Percentiles rank a stretch among this genome's conserved stretches.
phyloP scores from a whole-genome alignment of 1,140 invertebrate species.

The Lethrus apterus region DNA sequence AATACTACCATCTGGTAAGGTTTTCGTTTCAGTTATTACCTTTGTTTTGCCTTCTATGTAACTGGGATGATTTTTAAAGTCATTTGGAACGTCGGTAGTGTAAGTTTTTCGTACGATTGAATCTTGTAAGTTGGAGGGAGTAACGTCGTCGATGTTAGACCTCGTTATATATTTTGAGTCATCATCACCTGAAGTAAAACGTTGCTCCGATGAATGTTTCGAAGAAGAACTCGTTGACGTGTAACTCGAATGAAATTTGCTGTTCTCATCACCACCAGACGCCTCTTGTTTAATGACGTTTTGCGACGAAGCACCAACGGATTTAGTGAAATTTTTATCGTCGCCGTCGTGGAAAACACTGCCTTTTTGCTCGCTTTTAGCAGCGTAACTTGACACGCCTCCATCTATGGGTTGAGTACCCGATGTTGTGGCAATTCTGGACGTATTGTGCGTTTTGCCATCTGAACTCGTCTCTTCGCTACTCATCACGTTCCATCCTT shows the following conservation, averaged over 20 bases:
- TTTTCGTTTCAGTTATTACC: slow-evolving; percentile 52
- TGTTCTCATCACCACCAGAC: slow-evolving; percentile 48
- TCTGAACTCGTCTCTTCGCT: slow-evolving; percentile 42
- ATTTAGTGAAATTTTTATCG: slow-evolving; percentile 52
- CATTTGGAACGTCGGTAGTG: slow-evolving; percentile 26
- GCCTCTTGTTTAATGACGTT: slow-evolving; percentile 54
- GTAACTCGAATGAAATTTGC: slow-evolving; percentile 42
- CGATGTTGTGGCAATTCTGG: slow-evolving; percentile 36
- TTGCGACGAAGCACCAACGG: slow-evolving; percentile 48
- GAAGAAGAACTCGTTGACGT: slow-evolving; percentile 41
- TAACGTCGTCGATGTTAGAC: not conserved
- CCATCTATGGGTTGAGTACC: slow-evolving; percentile 53
- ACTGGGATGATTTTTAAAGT: slow-evolving; percentile 29
- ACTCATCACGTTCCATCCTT: slow-evolving; percentile 44
- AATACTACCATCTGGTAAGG: slow-evolving; percentile 54
- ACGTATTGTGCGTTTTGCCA: slow-evolving; percentile 40
- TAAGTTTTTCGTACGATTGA: slow-evolving; percentile 25
- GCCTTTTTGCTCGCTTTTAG: slow-evolving; percentile 49
- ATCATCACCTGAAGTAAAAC: slow-evolving; percentile 21
- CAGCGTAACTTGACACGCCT: slow-evolving; percentile 51
- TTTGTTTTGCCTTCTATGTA: slow-evolving; percentile 47
- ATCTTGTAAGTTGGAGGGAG: not conserved
- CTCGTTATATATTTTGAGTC: too few relatives aligned
- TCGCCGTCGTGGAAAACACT: slow-evolving; percentile 53
- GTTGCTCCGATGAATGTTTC: slow-evolving; percentile 29